Conservation (phyloP, 2,797 vertebrate species). For the Ibycter americanus region DNA sequence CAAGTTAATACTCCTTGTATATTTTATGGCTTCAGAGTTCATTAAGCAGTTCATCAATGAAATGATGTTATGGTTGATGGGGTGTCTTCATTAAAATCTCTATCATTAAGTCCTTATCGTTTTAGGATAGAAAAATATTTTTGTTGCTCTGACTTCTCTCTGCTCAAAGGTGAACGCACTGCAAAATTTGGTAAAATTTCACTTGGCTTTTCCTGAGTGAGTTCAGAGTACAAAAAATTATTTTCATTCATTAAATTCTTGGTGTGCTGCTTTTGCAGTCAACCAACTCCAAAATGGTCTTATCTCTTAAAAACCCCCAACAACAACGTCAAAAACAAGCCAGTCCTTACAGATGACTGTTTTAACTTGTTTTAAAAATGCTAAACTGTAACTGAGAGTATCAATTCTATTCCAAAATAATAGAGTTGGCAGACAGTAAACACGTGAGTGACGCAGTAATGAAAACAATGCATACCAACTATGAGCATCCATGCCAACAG, state of each 20-base stretch:
- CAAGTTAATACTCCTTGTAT: not conserved
- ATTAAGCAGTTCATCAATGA: not conserved
- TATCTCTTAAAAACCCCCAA: not conserved
- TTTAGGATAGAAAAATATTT: not conserved
- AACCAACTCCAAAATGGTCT: not conserved
- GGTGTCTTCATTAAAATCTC: not conserved
- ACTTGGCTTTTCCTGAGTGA: not conserved
- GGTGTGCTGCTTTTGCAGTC: not conserved
- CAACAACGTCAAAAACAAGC: rapidly evolving
- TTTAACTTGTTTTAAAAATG: not conserved
- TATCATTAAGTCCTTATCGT: not conserved
- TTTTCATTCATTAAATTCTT: not conserved
- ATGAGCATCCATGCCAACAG: not conserved
- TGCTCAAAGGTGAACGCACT: not conserved
- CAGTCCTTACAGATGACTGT: not conserved
- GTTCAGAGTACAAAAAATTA: not conserved
- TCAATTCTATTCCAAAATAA: not conserved
- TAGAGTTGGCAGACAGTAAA: not conserved
- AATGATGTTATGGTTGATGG: not conserved
- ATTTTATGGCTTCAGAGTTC: not conserved
- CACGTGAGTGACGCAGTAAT: not conserved
- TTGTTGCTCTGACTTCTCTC: not conserved
- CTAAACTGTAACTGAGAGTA: not conserved
- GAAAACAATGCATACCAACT: not conserved
- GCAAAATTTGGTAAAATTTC: not conserved